A percentile compares a stretch with the other conserved stretches of the same genome.
These are phyloP conservation scores for Pseudomyrmex flavicornis DNA, from an alignment of 1,140 invertebrate species.

Conservation along the genomic window DNA sequence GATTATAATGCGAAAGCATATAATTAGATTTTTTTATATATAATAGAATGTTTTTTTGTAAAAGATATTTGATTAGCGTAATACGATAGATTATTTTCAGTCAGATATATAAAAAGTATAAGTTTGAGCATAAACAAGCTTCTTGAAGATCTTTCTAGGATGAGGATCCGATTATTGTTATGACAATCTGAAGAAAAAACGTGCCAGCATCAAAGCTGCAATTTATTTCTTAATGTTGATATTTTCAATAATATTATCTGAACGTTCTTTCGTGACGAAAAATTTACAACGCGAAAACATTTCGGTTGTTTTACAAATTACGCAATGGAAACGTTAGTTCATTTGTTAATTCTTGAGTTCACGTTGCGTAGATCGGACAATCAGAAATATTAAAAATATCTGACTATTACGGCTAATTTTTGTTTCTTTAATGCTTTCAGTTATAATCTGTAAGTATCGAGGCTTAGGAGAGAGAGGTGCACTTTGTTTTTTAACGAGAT, in stretches of 20 bases:
- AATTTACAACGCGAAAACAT: slow-evolving; percentile 45
- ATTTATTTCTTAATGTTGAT: slow-evolving; percentile 58
- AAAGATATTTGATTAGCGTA: slow-evolving; percentile 63
- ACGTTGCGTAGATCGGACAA: slow-evolving; percentile 20
- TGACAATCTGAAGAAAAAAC: slow-evolving; percentile 65
- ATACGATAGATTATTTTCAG: slow-evolving; percentile 59
- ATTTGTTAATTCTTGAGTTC: not conserved
- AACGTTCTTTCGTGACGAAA: slow-evolving; percentile 30
- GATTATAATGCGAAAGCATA: slow-evolving; percentile 37
- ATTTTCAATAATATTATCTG: slow-evolving; percentile 52
- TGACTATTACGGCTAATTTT: slow-evolving; percentile 12
- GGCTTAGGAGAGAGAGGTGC: slow-evolving; percentile 27
- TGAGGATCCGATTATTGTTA: slow-evolving; percentile 64
- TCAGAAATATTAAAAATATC: not conserved
- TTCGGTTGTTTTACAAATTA: slow-evolving; percentile 70
- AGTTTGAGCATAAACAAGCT: slow-evolving; percentile 44
- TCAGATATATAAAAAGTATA: slow-evolving; percentile 56
- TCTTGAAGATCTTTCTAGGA: slow-evolving; percentile 57
- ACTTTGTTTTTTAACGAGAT: slow-evolving; percentile 32
- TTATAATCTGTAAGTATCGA: slow-evolving; percentile 41
- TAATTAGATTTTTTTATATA: slow-evolving; percentile 50
- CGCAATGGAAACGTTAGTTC: slow-evolving; percentile 60
- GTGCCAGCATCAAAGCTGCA: slow-evolving; percentile 69
- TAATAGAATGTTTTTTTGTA: slow-evolving; percentile 21
- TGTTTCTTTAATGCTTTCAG: slow-evolving; percentile 43